These are phyloP conservation scores for Knipowitschia caucasica DNA, from an alignment of 2,797 vertebrate species.

Conservation along the genomic window DNA sequence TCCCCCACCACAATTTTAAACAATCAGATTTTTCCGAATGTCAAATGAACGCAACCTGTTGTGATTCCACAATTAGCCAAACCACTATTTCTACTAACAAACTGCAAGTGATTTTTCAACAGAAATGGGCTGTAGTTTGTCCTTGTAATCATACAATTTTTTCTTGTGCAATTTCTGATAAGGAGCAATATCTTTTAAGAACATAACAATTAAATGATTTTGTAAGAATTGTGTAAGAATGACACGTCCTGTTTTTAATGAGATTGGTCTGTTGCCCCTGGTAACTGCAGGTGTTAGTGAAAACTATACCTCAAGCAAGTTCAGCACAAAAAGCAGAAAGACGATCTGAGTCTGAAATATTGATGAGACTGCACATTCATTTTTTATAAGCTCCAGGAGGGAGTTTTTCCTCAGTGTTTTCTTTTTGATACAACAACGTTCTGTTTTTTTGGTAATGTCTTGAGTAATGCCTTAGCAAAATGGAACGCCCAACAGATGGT, in stretches of 20 bases:
- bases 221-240: slow-evolving; percentile 10
- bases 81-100: too few species aligned
- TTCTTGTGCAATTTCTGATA: too few species aligned
- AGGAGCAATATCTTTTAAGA: too few species aligned
- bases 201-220: background rate
- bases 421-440: slow-evolving; percentile 4
- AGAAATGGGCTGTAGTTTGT: too few species aligned
- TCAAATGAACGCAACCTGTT: too few species aligned
- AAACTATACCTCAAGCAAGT: slow-evolving; percentile 30
- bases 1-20: too few species aligned
- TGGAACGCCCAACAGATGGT: slow-evolving; percentile 15
- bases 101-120: too few species aligned
- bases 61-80: too few species aligned
- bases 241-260: slow-evolving; percentile 18
- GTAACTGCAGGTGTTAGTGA: slow-evolving; percentile 36
- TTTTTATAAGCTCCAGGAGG: slow-evolving; percentile 36
- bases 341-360: slow-evolving; percentile 67
- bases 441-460: slow-evolving; percentile 12
- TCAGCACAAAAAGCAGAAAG: slow-evolving; percentile 47
- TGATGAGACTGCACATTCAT: slow-evolving; percentile 55
- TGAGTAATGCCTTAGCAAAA: slow-evolving; percentile 38
- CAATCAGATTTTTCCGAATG: too few species aligned
- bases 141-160: too few species aligned
- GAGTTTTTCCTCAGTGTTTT: slow-evolving; percentile 24
- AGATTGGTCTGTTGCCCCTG: slow-evolving; percentile 27